Evolutionary conservation across 2,113 vertebrate genomes (phyloP).

Genomic region (Coregonus clupeaformis): DNA sequence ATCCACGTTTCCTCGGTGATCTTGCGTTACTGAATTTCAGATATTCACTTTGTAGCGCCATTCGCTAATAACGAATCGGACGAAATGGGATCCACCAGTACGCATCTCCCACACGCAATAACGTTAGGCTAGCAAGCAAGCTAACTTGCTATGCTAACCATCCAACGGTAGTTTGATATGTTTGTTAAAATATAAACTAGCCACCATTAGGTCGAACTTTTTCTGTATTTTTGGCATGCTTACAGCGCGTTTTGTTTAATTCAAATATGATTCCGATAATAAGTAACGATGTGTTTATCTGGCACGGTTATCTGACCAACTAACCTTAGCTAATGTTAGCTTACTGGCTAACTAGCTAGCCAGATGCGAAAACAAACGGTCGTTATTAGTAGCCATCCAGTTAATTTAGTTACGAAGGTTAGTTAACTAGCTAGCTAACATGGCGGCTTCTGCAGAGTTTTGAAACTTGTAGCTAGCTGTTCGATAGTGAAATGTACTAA

Average conservation of each 20-base stretch:
- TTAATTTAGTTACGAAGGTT: neutral
- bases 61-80: slow-evolving; percentile 65
- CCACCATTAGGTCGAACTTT: neutral
- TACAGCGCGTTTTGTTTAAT: neutral
- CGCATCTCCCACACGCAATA: slow-evolving; percentile 43
- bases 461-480: no score
- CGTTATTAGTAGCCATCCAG: neutral
- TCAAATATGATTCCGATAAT: neutral
- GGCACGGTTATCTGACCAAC: neutral
- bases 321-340: neutral
- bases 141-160: neutral
- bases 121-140: slow-evolving; percentile 46
- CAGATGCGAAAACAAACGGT: no score
- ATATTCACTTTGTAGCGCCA: slow-evolving; percentile 66
- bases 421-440: neutral
- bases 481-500: no score
- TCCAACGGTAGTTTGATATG: neutral
- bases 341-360: no score
- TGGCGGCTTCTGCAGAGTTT: no score
- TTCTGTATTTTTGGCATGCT: neutral
- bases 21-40: slow-evolving; percentile 38
- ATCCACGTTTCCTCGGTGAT: slow-evolving; percentile 20
- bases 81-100: slow-evolving; percentile 60
- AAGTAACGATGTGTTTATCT: neutral
- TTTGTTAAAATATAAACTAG: neutral